Evolutionary conservation across 2,113 vertebrate genomes (phyloP), one percentile per base, ranked within the genome.

Genomic region (Misgurnus mizolepis): DNA sequence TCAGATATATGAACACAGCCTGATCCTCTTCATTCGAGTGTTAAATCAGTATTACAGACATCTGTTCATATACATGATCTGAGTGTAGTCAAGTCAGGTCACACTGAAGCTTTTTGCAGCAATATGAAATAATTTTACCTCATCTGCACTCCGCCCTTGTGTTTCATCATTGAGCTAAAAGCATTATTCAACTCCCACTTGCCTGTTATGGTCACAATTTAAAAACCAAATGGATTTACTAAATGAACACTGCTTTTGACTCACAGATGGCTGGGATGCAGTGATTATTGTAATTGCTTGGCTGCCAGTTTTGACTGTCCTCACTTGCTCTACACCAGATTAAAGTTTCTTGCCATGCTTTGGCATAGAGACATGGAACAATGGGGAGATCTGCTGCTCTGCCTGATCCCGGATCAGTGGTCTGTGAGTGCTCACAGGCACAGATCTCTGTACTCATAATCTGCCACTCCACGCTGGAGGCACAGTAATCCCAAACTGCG

Each of bases 261-360:
- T 10, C 70, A 9, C 84, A 88, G 86, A 89, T 87, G 85, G 85
- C 87, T 84, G 79, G 81, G 81, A 82, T 65, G 40, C 58, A 68
- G 77, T 81, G 81, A 87, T 89, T 87, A 90, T 90, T 90, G 85
- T 89, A 91, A 92, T 91, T 89, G 88, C 88, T 82, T 81, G 5
- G 69, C 43, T 87, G 89, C 86, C 88, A 87, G 87, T 89, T 88
- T 86, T 86, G 86, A 88, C 90, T 83, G 60, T 71, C 56, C 75
- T 71, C 78, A 49, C 74, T 84, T 47, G 81, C 76, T 67, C 78
- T 53, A 22, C 60, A 39, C 17, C 72, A 60, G 43, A 56, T 56
- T 85, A 83, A 86, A 78, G 82, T 80, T 18, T 82, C 72, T 9
- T 76, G 75, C 85, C 50, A 65, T 76, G 85, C 67, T 27, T 70